Percentiles rank a stretch among this genome's conserved stretches.
phyloP scores from a whole-genome alignment of 2,888 invertebrate genomes.

The Schizaphis graminum region DNA sequence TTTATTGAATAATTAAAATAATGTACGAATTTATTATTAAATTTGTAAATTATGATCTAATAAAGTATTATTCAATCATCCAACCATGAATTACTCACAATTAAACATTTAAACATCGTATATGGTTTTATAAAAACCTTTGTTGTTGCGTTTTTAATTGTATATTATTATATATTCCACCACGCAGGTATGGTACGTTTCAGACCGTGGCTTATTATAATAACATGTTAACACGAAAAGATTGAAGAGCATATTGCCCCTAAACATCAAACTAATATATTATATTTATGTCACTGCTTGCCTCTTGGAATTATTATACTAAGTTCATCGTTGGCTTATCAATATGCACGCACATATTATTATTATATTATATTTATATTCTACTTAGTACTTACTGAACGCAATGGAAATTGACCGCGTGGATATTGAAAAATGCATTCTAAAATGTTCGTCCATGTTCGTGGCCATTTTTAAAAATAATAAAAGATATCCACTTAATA shows the following conservation, averaged over 20 bases:
- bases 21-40: neutral
- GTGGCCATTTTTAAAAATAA: conserved; percentile 31
- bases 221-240: neutral
- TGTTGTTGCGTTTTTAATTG: neutral
- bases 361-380: neutral
- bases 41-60: neutral
- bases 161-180: neutral
- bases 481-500: neutral
- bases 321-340: neutral
- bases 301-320: neutral
- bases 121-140: neutral
- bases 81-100: neutral
- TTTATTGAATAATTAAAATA: neutral
- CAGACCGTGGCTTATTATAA: neutral
- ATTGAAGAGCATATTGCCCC: neutral
- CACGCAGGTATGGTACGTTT: neutral
- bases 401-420: conserved; percentile 55
- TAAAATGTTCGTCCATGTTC: conserved; percentile 40
- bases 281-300: neutral
- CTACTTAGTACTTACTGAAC: conserved; percentile 36
- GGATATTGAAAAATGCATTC: conserved; percentile 37
- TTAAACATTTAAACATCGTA: conserved; percentile 8
- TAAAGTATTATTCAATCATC: neutral
- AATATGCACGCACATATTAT: neutral
- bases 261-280: neutral